Evolutionary conservation across 2,113 vertebrate genomes (phyloP).

Genomic region (Cynoglossus semilaevis): DNA sequence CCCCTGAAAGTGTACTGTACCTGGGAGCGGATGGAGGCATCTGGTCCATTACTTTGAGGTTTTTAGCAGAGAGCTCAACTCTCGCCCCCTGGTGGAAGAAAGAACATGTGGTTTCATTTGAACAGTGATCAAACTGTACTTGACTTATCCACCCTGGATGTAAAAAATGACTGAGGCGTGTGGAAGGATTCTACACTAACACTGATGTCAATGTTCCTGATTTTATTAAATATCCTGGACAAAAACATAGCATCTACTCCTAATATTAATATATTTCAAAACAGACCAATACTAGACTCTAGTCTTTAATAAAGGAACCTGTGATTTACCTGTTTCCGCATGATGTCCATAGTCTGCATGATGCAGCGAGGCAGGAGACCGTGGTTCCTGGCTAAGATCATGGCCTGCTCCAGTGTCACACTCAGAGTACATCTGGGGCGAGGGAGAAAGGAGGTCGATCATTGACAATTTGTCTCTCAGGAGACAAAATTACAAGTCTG

Average conservation of each 20-base stretch:
- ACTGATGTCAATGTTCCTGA: no score
- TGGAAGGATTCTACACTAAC: no score
- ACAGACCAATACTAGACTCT: no score
- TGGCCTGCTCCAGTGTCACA: constrained; percentile 92
- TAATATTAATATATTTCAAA: no score
- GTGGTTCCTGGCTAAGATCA: constrained; percentile 89
- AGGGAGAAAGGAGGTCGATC: constrained; percentile 4
- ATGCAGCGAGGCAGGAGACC: constrained; percentile 91
- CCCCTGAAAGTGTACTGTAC: constrained; percentile 75
- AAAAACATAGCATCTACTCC: no score
- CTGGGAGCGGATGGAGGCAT: constrained; percentile 90
- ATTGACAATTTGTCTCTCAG: no score
- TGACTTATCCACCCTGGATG: neutral
- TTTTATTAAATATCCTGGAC: no score
- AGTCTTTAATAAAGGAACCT: neutral
- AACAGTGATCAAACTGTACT: neutral
- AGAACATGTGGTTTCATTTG: constrained; percentile 5
- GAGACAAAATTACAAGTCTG: no score
- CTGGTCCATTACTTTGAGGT: constrained; percentile 96
- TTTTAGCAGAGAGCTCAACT: constrained; percentile 97
- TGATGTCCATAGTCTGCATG: constrained; percentile 98
- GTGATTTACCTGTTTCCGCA: constrained; percentile 90
- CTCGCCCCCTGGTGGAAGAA: constrained; percentile 84
- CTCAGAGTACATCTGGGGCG: constrained; percentile 85
- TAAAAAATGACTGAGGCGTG: no score